Evolutionary conservation across 2,113 vertebrate genomes (phyloP).

Genomic region (Mastomys coucha): DNA sequence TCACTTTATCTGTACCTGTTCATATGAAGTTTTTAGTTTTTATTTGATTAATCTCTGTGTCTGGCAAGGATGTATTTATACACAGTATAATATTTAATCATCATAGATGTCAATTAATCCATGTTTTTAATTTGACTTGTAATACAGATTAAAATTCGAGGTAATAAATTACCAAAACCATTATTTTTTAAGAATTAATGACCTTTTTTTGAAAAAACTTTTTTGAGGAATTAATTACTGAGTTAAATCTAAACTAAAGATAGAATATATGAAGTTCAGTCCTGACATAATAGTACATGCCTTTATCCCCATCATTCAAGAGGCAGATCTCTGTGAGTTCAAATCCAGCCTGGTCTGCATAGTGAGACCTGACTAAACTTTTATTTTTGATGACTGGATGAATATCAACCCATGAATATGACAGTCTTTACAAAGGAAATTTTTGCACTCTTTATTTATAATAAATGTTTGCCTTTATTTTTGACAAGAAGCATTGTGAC

Average conservation of each 20-base stretch:
- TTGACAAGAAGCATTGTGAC: not conserved
- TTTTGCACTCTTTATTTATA: not conserved
- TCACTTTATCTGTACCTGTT: not conserved
- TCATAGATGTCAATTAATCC: not conserved
- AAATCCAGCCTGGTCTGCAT: not conserved
- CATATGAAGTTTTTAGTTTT: not conserved
- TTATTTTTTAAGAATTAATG: not conserved
- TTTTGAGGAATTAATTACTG: not conserved
- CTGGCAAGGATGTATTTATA: not conserved
- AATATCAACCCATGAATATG: not conserved
- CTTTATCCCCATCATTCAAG: not conserved
- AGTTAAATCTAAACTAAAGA: conserved; percentile 5
- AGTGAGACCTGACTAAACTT: not conserved
- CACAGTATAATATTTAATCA: not conserved
- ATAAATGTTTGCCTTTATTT: conserved; percentile 9
- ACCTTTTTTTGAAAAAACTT: not conserved
- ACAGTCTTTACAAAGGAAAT: not conserved
- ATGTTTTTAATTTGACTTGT: not conserved
- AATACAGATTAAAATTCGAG: conserved; percentile 1
- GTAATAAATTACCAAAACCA: not conserved
- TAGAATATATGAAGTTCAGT: not conserved
- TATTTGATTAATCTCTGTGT: not conserved
- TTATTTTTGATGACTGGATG: not conserved
- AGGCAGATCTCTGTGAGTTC: not conserved
- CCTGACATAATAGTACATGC: not conserved